These are phyloP conservation scores for Myxocyprinus asiaticus DNA, from an alignment of 2,113 vertebrate genomes.

Conservation along the genomic window DNA sequence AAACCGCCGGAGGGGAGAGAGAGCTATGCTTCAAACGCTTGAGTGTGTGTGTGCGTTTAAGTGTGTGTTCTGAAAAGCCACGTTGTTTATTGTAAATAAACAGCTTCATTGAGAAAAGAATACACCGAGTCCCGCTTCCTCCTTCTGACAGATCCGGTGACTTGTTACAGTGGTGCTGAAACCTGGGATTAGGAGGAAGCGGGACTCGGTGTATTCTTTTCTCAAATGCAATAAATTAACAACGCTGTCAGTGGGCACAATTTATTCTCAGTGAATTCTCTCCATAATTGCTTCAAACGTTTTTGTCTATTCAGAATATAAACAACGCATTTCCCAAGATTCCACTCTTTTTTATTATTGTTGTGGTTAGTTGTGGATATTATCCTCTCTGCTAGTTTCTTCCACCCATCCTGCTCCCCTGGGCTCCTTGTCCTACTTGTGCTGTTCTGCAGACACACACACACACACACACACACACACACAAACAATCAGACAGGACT, in stretches of 20 bases:
- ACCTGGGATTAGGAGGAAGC: no score
- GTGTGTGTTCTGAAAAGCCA: no score
- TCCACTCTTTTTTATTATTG: constrained; percentile 14
- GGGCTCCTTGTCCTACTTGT: constrained; percentile 44
- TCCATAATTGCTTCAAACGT: not conserved
- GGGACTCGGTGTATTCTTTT: no score
- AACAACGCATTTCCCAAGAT: not conserved
- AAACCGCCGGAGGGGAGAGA: no score
- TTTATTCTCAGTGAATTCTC: not conserved
- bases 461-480: not conserved
- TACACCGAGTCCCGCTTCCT: no score
- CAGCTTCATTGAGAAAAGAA: no score
- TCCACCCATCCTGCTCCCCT: constrained; percentile 17
- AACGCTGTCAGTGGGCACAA: constrained; percentile 21
- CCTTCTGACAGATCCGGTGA: no score
- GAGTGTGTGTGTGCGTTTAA: no score
- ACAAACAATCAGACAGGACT: not conserved
- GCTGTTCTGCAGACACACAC: not conserved
- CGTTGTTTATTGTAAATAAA: no score
- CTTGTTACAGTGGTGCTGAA: no score
- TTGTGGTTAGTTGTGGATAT: constrained; percentile 17
- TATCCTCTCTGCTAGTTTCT: constrained; percentile 1
- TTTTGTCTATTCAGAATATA: not conserved
- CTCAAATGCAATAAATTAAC: no score
- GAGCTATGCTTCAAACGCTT: not conserved